Conservation (phyloP, 2,113 vertebrate species). For the Mormoops blainvillei region DNA sequence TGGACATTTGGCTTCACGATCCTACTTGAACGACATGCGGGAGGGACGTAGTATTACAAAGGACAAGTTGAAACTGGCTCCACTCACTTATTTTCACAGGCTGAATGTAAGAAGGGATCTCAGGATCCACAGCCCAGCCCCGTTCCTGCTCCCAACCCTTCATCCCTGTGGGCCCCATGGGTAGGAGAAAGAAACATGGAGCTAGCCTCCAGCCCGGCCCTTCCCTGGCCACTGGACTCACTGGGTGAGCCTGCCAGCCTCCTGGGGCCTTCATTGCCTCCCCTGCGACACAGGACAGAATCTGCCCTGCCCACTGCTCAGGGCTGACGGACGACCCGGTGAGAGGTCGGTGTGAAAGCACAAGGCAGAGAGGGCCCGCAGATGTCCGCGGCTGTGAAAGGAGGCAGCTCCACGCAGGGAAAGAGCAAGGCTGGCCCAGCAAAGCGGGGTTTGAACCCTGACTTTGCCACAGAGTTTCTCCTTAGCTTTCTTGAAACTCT, state of each 20-base stretch:
- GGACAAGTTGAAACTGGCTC: neutral
- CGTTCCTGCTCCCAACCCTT: neutral
- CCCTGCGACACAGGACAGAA: neutral
- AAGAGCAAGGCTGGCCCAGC: neutral
- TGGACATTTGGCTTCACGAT: fast-evolving
- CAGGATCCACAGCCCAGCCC: neutral
- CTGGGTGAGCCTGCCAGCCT: neutral
- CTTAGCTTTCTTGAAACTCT: neutral
- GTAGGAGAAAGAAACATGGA: neutral
- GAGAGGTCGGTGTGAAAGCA: neutral
- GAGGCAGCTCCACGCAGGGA: neutral
- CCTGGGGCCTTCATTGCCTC: neutral
- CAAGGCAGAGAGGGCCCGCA: neutral
- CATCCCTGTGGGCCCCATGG: neutral
- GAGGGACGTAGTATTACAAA: neutral
- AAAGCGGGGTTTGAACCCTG: neutral
- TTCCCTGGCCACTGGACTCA: neutral
- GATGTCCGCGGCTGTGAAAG: neutral
- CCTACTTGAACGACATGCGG: neutral
- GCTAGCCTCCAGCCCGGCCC: neutral
- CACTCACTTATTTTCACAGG: neutral
- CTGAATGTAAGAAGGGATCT: neutral
- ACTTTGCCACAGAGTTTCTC: neutral
- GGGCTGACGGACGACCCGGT: neutral
- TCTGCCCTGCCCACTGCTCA: neutral